These are phyloP conservation scores for Catocala fraxini DNA, from an alignment of 2,888 invertebrate genomes.

Conservation along the genomic window DNA sequence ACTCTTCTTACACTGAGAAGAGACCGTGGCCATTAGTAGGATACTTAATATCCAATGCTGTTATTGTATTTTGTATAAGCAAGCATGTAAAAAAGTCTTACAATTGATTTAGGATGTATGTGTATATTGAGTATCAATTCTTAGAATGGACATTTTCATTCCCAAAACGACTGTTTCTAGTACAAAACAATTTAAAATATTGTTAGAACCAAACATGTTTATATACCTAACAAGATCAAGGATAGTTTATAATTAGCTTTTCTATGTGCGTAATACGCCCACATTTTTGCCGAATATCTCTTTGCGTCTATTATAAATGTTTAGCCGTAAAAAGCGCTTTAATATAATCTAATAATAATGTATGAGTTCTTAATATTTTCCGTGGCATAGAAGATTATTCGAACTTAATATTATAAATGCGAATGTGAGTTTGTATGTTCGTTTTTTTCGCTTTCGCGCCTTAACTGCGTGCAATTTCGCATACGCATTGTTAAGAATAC, in stretches of 20 bases:
- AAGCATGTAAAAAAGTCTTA: neutral
- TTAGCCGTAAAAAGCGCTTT: neutral
- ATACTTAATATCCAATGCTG: too few relatives aligned
- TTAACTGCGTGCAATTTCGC: too few relatives aligned
- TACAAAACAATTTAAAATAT: neutral
- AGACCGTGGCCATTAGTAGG: too few relatives aligned
- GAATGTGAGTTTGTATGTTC: too few relatives aligned
- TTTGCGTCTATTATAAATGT: conserved; percentile 1
- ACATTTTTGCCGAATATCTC: neutral
- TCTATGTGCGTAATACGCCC: neutral
- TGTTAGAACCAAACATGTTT: conserved; percentile 12
- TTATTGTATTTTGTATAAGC: too few relatives aligned
- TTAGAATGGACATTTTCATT: conserved; percentile 5
- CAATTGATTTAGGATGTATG: too few relatives aligned
- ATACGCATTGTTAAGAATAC: too few relatives aligned
- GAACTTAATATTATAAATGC: too few relatives aligned
- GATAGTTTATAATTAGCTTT: conserved; percentile 16
- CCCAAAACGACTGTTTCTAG: neutral
- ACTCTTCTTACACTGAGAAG: too few relatives aligned
- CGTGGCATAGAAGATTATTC: too few relatives aligned
- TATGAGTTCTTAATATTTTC: too few relatives aligned
- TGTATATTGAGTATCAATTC: neutral
- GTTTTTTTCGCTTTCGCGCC: too few relatives aligned
- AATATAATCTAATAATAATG: neutral
- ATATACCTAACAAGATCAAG: conserved; percentile 22